Base-by-base conservation (phyloP, 2,888 invertebrate genomes). In the Acronicta aceris region DNA sequence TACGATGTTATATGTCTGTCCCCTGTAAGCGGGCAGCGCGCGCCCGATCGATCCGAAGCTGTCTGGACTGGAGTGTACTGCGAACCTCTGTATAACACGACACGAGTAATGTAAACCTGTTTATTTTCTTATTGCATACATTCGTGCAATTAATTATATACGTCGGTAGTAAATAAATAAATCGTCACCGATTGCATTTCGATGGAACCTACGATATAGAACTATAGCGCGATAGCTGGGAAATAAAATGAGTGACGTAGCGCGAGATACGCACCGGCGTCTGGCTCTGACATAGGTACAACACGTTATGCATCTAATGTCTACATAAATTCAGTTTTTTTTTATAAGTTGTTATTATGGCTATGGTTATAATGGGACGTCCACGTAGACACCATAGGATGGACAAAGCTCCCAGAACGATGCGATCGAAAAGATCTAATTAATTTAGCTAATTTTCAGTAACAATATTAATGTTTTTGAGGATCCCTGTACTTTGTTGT, bases 21-120 rank as follows among this genome's bases (percentile, higher is more conserved):
- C 46, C 30, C 48, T 63, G 60, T 10, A 47, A 47, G 7, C 17
- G 45, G 21, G 30, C 12, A 33, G 33, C 12, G 12, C 30, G 13
- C 46, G 46, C 42, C 47, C 42, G 59, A 76, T 76, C 76, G 76
- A 76, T 70, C 49, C 52, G 46, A 12, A 42, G 17, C 38, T 27
- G 78, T 76, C 76, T 78, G 68, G 76, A 25, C 76, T 78, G 68
- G 72, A 25, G 45, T 21, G 16, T 47, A 13, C 43, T 38, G 40
- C 48, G 17, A 3, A 10, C 15, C 42, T 8, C 21, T 15, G 6
- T n/a, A 42, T 16, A 41, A 15, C 9, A 30, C 2, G 2, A 25
- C 27, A 21, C 27, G 5, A 27, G 5, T 7, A 7, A 30, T 9
- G 30, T 25, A 33, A 56, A 46, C 52, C 25, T n/a, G 51, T 55